phyloP scores from a whole-genome alignment of 2,888 invertebrate genomes.

The Glyphotaelius pellucidus region DNA sequence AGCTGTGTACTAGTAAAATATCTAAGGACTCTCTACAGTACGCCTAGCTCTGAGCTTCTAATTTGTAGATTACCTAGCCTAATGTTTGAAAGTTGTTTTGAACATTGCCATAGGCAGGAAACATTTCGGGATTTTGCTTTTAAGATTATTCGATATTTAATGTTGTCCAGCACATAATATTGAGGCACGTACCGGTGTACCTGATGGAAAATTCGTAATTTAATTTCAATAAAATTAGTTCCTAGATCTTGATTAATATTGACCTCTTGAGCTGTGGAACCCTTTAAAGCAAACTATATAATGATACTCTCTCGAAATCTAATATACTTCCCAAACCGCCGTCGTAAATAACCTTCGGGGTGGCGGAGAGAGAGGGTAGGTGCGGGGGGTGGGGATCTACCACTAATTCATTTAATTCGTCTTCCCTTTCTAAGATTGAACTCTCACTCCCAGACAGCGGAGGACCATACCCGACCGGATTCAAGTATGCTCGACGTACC shows the following conservation, averaged over 20 bases:
- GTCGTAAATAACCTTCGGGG: conserved; percentile 39
- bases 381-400: conserved; percentile 2
- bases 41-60: too few species aligned
- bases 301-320: conserved; percentile 12
- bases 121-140: background rate
- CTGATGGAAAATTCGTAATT: background rate
- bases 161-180: background rate
- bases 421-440: conserved; percentile 39
- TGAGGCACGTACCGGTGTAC: background rate
- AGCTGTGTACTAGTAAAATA: too few species aligned
- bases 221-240: background rate
- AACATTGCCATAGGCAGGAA: background rate
- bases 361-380: background rate
- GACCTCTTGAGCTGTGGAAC: background rate
- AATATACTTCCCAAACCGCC: conserved; percentile 33
- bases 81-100: too few species aligned
- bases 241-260: background rate
- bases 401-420: conserved; percentile 43
- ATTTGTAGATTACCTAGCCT: too few species aligned
- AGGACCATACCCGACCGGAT: background rate
- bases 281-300: conserved; percentile 4
- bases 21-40: too few species aligned
- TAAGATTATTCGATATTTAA: background rate
- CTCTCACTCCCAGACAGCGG: conserved; percentile 8
- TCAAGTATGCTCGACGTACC: background rate